Percentiles rank a stretch among this genome's conserved stretches.
phyloP scores from a whole-genome alignment of 2,797 vertebrate genomes.

The Lagorchestes hirsutus region DNA sequence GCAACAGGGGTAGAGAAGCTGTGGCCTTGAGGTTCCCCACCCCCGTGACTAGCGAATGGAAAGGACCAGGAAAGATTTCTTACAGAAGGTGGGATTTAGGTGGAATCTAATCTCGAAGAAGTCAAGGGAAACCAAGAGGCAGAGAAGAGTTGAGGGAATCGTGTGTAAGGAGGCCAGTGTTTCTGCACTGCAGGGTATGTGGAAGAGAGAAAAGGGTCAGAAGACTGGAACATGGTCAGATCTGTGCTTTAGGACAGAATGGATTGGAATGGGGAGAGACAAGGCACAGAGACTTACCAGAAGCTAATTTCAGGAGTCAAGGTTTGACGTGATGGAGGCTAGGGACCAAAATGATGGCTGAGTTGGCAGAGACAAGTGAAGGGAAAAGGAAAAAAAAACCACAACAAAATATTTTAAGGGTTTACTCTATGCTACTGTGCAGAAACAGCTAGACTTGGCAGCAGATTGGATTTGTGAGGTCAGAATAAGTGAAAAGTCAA shows the following conservation, averaged over 20 bases:
- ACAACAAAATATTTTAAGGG: neutral
- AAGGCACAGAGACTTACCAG: neutral
- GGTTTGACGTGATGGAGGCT: neutral
- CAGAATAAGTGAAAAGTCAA: neutral
- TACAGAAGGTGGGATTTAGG: neutral
- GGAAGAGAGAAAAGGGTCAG: neutral
- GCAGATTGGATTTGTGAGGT: neutral
- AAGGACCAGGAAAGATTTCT: neutral
- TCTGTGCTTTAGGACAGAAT: neutral
- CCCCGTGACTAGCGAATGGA: neutral
- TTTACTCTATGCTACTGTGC: neutral
- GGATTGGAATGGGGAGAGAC: neutral
- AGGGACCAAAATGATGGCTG: neutral
- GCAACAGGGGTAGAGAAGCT: no score
- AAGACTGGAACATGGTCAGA: neutral
- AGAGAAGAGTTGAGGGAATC: no score
- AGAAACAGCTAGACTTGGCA: neutral
- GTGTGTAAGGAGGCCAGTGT: neutral
- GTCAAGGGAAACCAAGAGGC: neutral
- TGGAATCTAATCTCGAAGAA: neutral
- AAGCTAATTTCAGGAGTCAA: neutral
- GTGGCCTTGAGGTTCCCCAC: no score
- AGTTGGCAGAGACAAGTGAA: neutral
- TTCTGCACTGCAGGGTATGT: neutral
- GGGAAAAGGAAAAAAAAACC: neutral